A percentile compares a stretch with the other conserved stretches of the same genome.
Evolutionary conservation across 2,797 vertebrate species (phyloP).

Genomic region (Gymnothorax javanicus): DNA sequence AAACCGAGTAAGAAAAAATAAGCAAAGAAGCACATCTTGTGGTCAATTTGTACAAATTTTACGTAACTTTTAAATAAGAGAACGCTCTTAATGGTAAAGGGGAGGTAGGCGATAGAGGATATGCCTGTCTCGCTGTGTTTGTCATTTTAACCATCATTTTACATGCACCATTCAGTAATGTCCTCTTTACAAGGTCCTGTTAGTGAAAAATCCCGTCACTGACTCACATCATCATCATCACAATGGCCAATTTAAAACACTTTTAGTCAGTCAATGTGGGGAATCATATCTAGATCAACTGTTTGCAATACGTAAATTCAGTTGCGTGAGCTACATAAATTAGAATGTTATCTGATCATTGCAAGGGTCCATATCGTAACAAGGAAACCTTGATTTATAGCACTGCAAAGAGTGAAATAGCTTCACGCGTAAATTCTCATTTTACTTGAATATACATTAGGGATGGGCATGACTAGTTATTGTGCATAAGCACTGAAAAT

Average conservation of each 20-base stretch:
- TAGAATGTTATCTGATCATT: slow-evolving; percentile 9
- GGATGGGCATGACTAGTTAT: slow-evolving; percentile 6
- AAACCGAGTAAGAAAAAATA: neutral
- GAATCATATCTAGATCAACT: slow-evolving; percentile 23
- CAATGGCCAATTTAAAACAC: neutral
- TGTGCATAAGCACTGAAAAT: neutral
- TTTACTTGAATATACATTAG: neutral
- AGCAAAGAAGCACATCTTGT: neutral
- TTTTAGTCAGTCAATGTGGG: neutral
- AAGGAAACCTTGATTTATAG: slow-evolving; percentile 19
- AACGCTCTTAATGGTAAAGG: slow-evolving; percentile 5
- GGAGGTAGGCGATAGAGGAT: neutral
- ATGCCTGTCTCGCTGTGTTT: slow-evolving; percentile 10
- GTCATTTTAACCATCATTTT: slow-evolving; percentile 24
- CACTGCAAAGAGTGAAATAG: slow-evolving; percentile 2
- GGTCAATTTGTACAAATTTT: slow-evolving; percentile 30
- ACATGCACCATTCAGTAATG: slow-evolving; percentile 21
- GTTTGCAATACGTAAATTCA: slow-evolving; percentile 3
- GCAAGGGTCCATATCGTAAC: slow-evolving; percentile 11
- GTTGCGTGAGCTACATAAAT: slow-evolving; percentile 24
- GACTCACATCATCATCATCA: neutral
- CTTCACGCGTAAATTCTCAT: neutral
- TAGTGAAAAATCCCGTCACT: slow-evolving; percentile 9
- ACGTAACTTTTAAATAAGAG: neutral
- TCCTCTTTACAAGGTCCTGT: slow-evolving; percentile 26